A percentile compares a stretch with the other conserved stretches of the same genome.
Conservation (phyloP, 1,140 invertebrate species). For the Ceratina japonica region DNA sequence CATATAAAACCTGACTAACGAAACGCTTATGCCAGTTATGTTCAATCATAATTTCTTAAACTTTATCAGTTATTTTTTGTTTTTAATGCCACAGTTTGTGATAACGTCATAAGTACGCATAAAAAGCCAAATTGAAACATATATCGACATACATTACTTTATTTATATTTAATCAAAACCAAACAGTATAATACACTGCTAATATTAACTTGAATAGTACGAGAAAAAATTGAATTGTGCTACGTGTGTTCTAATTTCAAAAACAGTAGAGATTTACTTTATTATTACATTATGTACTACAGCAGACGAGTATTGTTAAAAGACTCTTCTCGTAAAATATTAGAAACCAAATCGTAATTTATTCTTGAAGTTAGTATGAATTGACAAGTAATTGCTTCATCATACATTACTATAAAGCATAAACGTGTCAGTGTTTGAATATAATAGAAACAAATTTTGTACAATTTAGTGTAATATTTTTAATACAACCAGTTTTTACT, state of each 20-base stretch:
- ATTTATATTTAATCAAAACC: conserved; percentile 40
- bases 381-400: conserved; percentile 9
- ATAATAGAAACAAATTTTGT: conserved; percentile 40
- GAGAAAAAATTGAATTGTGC: conserved; percentile 30
- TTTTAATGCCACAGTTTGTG: conserved; percentile 43
- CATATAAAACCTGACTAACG: conserved; percentile 10
- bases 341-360: conserved; percentile 11
- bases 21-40: conserved; percentile 16
- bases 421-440: conserved; percentile 17
- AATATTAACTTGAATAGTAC: conserved; percentile 29
- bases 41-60: conserved; percentile 25
- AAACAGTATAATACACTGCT: conserved; percentile 16
- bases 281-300: conserved; percentile 12
- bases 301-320: conserved; percentile 5
- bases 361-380: conserved; percentile 8
- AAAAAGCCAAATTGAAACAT: conserved; percentile 40
- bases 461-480: conserved; percentile 51
- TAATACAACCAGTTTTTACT: conserved; percentile 51
- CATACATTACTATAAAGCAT: conserved; percentile 35
- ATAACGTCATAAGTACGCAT: conserved; percentile 33
- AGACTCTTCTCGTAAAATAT: conserved; percentile 19
- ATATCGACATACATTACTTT: conserved; percentile 20
- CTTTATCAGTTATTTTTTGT: conserved; percentile 12
- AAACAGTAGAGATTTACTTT: not conserved
- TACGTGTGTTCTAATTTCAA: conserved; percentile 33